These are phyloP conservation scores for Drepanosiphum platanoidis DNA, from an alignment of 2,888 invertebrate species.

Conservation along the genomic window DNA sequence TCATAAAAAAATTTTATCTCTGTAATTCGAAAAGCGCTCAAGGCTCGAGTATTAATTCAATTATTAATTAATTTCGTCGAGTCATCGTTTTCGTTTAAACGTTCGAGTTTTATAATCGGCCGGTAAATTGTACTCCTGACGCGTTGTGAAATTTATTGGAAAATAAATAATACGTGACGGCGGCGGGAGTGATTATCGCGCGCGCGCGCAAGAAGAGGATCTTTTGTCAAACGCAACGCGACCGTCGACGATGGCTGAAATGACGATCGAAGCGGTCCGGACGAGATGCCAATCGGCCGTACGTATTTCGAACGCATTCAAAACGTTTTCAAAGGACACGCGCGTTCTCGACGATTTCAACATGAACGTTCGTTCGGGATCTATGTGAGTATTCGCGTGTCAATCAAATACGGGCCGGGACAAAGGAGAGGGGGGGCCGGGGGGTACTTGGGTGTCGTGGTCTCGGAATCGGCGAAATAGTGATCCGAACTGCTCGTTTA, in stretches of 20 bases:
- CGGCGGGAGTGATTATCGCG: neutral
- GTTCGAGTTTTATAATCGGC: neutral
- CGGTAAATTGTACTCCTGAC: conserved; percentile 12
- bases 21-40: no score
- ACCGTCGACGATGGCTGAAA: conserved; percentile 12
- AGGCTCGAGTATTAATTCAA: no score
- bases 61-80: no score
- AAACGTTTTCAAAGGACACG: neutral
- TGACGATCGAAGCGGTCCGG: neutral
- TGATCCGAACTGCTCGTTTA: no score
- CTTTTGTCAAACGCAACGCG: neutral
- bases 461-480: no score
- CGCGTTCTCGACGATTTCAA: conserved; percentile 64
- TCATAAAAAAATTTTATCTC: no score
- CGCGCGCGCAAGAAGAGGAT: neutral
- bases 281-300: neutral
- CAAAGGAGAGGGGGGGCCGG: no score
- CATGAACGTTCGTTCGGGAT: conserved; percentile 65
- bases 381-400: conserved; percentile 66
- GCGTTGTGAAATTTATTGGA: neutral
- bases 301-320: conserved; percentile 19
- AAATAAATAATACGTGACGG: neutral
- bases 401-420: no score
- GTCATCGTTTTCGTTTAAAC: neutral
- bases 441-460: no score